These are phyloP conservation scores for Plagodis dolabraria DNA, from an alignment of 2,888 invertebrate genomes.

Conservation along the genomic window DNA sequence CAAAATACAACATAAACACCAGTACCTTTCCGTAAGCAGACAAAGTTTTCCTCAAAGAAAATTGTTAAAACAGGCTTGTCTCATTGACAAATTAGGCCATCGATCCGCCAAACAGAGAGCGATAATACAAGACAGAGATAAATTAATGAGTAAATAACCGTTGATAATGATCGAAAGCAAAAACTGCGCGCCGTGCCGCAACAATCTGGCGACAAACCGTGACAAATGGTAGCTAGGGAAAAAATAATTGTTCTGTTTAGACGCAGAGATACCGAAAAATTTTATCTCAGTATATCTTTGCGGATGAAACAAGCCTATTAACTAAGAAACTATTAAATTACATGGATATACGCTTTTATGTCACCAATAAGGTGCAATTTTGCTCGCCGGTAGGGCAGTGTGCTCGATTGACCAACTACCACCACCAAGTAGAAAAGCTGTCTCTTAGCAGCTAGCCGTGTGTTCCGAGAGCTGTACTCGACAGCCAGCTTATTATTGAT, in stretches of 20 bases:
- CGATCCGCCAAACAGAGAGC: constrained; percentile 47
- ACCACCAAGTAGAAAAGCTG: too few species aligned
- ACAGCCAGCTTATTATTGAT: too few species aligned
- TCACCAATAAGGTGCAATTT: too few species aligned
- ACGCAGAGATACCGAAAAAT: not conserved
- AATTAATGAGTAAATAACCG: constrained; percentile 79
- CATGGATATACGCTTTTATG: too few species aligned
- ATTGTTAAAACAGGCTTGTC: constrained; percentile 8
- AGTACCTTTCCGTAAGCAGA: not conserved
- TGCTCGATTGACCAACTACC: too few species aligned
- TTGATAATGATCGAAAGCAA: constrained; percentile 72
- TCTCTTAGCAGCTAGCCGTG: too few species aligned
- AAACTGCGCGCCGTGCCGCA: constrained; percentile 50
- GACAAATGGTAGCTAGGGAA: constrained; percentile 66
- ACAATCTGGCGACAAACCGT: constrained; percentile 47
- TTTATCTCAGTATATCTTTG: not conserved
- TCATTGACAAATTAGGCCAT: constrained; percentile 46
- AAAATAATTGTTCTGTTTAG: constrained; percentile 62
- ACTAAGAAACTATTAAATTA: too few species aligned
- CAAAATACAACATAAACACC: not conserved
- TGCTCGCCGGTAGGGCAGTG: too few species aligned
- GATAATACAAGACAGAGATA: constrained; percentile 76
- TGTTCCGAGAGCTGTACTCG: too few species aligned
- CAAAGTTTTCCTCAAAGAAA: not conserved
- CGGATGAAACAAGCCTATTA: too few species aligned